Percentiles rank a stretch among this genome's conserved stretches.
Evolutionary conservation across 2,113 vertebrate species (phyloP).

Genomic region (Bambusicola thoracicus): DNA sequence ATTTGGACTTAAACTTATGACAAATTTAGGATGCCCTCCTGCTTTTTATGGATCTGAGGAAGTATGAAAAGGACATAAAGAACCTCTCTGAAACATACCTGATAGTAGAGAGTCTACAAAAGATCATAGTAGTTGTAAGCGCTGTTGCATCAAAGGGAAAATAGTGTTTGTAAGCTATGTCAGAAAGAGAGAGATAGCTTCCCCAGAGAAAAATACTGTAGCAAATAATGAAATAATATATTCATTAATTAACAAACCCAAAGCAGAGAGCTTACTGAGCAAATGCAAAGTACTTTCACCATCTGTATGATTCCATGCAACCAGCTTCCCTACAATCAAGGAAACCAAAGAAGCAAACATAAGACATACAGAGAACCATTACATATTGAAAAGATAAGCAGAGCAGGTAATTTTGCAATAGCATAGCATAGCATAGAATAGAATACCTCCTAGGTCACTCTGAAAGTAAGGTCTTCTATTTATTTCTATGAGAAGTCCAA

Average conservation of each 20-base stretch:
- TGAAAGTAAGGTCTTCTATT: too few species aligned
- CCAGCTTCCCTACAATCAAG: neutral
- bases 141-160: neutral
- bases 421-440: too few species aligned
- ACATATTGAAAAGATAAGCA: neutral
- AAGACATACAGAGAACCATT: neutral
- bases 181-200: neutral
- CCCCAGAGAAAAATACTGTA: neutral
- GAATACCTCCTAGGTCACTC: too few species aligned
- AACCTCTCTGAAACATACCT: neutral
- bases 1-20: neutral
- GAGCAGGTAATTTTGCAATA: neutral
- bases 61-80: neutral
- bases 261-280: neutral
- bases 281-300: neutral
- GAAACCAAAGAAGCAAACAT: neutral
- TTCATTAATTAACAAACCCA: neutral
- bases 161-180: neutral
- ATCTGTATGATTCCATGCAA: neutral
- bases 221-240: neutral
- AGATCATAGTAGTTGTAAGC: neutral
- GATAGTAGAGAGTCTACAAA: neutral
- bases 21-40: neutral
- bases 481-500: too few species aligned
- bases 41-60: neutral